phyloP scores from a whole-genome alignment of 2,888 invertebrate genomes.

The Parasteatoda lunata region DNA sequence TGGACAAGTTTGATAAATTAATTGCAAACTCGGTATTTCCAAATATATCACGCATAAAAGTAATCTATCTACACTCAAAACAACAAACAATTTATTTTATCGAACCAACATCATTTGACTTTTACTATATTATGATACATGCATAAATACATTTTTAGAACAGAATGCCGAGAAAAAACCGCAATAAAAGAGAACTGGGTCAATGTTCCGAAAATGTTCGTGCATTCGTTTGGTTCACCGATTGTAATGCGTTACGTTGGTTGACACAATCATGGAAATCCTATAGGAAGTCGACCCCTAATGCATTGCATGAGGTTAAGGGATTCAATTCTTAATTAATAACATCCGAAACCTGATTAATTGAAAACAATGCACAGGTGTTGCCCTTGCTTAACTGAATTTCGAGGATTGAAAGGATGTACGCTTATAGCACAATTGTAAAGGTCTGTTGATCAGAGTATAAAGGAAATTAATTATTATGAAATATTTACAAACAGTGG shows the following conservation, averaged over 20 bases:
- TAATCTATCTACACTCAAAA: no score
- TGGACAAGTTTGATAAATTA: no score
- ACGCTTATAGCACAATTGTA: constrained; percentile 17
- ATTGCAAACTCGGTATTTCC: no score
- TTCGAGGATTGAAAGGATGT: constrained; percentile 15
- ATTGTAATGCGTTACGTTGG: constrained; percentile 22
- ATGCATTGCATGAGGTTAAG: background rate
- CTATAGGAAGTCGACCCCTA: constrained; percentile 9
- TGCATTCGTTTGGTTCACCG: constrained; percentile 15
- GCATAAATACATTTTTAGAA: background rate
- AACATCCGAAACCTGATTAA: constrained; percentile 6
- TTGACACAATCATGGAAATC: constrained; percentile 21
- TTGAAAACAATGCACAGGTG: constrained; percentile 11
- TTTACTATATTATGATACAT: no score
- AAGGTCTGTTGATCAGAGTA: no score
- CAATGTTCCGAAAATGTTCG: constrained; percentile 26
- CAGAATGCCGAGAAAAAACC: background rate
- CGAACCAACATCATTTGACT: no score
- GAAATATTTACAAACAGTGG: no score
- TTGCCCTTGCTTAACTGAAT: constrained; percentile 44
- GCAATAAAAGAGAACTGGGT: constrained; percentile 25
- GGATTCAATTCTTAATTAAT: constrained; percentile 15
- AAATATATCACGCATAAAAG: no score
- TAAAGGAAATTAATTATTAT: no score
- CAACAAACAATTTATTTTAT: no score